Percentiles rank a stretch among this genome's conserved stretches.
Conservation (phyloP, 2,113 vertebrate species). For the Calidris pugnax region DNA sequence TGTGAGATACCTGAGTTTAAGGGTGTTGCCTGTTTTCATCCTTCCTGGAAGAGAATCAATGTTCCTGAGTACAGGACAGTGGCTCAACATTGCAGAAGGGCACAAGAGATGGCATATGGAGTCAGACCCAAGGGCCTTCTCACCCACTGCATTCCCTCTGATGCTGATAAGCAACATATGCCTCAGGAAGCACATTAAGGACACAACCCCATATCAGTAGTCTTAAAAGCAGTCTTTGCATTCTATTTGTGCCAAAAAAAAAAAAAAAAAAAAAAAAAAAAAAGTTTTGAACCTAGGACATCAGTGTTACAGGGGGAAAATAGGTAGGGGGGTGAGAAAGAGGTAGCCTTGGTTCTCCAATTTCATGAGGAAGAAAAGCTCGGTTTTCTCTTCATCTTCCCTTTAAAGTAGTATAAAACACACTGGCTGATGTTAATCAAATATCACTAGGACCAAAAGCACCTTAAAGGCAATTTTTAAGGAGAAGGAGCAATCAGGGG, state of each 20-base stretch:
- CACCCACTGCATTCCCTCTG: background rate
- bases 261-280: background rate
- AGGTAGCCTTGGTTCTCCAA: background rate
- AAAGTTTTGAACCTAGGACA: background rate
- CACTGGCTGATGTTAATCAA: background rate
- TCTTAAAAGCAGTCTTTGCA: background rate
- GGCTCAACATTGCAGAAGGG: background rate
- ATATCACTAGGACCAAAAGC: background rate
- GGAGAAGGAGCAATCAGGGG: background rate
- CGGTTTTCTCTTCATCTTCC: background rate
- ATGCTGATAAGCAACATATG: background rate
- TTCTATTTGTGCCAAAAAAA: background rate
- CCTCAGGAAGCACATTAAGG: background rate
- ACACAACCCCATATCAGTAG: background rate
- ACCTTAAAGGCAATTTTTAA: background rate
- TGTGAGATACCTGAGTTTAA: background rate
- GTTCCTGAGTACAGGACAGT: background rate
- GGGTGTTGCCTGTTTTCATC: background rate
- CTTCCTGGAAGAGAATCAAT: background rate
- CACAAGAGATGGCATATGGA: no score
- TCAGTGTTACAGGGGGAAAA: background rate
- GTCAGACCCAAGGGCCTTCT: background rate
- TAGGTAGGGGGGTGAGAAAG: background rate
- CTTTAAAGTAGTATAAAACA: background rate
- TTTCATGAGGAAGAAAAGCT: background rate